These are phyloP conservation scores for Limnephilus marmoratus DNA, from an alignment of 2,888 invertebrate species.

Conservation along the genomic window DNA sequence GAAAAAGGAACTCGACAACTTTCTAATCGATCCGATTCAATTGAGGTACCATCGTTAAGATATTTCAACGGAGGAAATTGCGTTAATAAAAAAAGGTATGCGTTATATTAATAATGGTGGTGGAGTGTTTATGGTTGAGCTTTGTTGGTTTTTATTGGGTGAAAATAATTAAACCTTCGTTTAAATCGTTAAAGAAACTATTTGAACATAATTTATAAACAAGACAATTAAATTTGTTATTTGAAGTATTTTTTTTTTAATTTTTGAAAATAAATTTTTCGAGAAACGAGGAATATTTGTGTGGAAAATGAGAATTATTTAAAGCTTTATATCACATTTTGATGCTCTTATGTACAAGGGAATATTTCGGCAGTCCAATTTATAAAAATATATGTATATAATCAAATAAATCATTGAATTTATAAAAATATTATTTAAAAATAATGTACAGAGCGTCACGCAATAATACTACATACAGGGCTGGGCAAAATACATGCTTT, in stretches of 20 bases:
- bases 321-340: background rate
- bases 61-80: background rate
- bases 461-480: too few species aligned
- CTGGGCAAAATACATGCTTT: too few species aligned
- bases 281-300: background rate
- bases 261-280: background rate
- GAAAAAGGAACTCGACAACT: conserved; percentile 7
- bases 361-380: too few species aligned
- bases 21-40: conserved; percentile 29
- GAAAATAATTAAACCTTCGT: background rate
- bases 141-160: background rate
- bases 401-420: too few species aligned
- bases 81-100: background rate
- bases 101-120: background rate
- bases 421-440: too few species aligned
- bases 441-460: too few species aligned
- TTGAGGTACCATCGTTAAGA: background rate
- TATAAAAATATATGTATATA: too few species aligned
- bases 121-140: background rate
- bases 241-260: background rate
- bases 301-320: background rate
- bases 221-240: background rate
- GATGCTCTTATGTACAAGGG: too few species aligned
- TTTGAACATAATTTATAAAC: background rate
- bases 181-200: background rate